phyloP scores from a whole-genome alignment of 1,140 invertebrate genomes.

The Aphaenogaster ashmeadi region DNA sequence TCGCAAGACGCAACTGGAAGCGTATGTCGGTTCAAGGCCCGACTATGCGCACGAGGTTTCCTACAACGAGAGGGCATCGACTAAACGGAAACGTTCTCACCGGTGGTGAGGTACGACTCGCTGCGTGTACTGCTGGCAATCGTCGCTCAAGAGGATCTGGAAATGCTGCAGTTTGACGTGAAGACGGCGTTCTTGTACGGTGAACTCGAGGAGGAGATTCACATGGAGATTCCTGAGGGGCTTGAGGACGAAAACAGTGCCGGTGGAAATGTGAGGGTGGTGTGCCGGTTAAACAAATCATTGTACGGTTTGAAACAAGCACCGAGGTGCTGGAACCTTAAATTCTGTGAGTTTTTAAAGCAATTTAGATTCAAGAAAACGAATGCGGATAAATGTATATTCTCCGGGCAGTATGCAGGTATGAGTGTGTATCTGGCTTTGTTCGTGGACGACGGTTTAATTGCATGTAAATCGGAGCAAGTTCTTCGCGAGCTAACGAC shows the following conservation, averaged over 20 bases:
- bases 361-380: not conserved
- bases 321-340: not conserved
- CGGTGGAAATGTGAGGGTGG: no score
- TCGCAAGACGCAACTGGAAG: not conserved
- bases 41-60: conserved; percentile 28
- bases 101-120: not conserved
- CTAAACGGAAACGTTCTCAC: conserved; percentile 12
- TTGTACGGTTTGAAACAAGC: conserved; percentile 2
- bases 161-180: conserved; percentile 3
- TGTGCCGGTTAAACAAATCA: not conserved
- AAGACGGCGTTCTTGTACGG: not conserved
- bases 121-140: not conserved
- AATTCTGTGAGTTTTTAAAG: not conserved
- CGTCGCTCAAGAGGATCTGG: conserved; percentile 23
- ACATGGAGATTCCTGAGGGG: not conserved
- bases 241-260: not conserved
- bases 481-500: no score
- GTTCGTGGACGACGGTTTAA: not conserved
- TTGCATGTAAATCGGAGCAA: not conserved
- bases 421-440: not conserved
- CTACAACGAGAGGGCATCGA: not conserved
- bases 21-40: conserved; percentile 31
- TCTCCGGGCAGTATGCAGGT: no score
- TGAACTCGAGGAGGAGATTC: not conserved
- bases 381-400: no score